Evolutionary conservation across 2,113 vertebrate species (phyloP).

Genomic region (Melanocharis versteri): DNA sequence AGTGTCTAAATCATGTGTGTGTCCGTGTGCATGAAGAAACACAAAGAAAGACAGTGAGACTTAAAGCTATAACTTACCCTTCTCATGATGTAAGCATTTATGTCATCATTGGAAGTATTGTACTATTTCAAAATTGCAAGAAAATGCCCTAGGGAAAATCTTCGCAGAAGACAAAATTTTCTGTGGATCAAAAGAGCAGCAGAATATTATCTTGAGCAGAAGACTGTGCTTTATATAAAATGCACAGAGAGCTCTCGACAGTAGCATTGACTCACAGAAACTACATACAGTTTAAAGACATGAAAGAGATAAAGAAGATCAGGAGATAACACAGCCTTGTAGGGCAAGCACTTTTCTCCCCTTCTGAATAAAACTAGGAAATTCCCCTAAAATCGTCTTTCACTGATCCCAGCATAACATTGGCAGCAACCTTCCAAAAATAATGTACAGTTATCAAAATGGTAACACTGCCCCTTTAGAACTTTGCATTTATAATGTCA

Average conservation of each 20-base stretch:
- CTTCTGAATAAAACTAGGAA: neutral
- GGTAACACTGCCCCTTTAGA: neutral
- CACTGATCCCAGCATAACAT: neutral
- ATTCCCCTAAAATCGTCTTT: neutral
- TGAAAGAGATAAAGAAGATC: neutral
- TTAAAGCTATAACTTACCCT: neutral
- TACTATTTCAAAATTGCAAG: neutral
- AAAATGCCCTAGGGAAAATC: neutral
- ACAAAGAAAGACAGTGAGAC: neutral
- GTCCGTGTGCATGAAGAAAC: neutral
- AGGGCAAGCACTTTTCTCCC: neutral
- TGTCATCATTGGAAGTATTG: neutral
- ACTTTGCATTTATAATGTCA: neutral
- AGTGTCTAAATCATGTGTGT: neutral
- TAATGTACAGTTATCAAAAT: neutral
- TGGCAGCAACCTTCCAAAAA: neutral
- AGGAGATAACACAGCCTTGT: neutral
- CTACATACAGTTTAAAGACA: neutral
- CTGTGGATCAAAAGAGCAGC: neutral
- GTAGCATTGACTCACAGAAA: neutral
- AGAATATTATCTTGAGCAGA: neutral
- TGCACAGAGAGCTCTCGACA: neutral
- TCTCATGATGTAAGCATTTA: neutral
- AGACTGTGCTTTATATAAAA: neutral
- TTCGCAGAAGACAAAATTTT: neutral